A percentile compares a stretch with the other conserved stretches of the same genome.
Conservation (phyloP, 2,113 vertebrate species). For the Aphyosemion australe region DNA sequence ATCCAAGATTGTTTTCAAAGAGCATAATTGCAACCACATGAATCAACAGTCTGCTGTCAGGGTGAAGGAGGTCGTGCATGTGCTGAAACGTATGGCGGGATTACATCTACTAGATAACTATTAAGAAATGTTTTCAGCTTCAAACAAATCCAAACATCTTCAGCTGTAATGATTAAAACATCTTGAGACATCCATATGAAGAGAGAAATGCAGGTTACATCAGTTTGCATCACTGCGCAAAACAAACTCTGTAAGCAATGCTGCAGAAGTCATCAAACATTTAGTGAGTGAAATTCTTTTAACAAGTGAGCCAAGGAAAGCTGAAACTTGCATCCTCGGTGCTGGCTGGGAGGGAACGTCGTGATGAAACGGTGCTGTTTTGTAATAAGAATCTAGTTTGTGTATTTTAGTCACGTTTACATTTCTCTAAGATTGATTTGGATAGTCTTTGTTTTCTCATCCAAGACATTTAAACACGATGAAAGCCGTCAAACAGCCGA, state of each 20-base stretch:
- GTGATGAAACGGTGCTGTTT: not conserved
- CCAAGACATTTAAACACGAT: conserved; percentile 49
- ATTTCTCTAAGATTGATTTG: conserved; percentile 40
- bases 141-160: too few species aligned
- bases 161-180: not conserved
- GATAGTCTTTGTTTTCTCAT: conserved; percentile 33
- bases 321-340: not conserved
- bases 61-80: conserved; percentile 34
- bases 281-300: conserved; percentile 4
- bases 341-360: not conserved
- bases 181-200: not conserved
- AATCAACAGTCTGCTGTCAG: conserved; percentile 55
- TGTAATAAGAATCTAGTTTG: conserved; percentile 33
- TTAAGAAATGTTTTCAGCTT: too few species aligned
- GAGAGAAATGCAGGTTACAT: not conserved
- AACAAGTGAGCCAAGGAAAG: not conserved
- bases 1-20: conserved; percentile 66
- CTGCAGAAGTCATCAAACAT: conserved; percentile 5
- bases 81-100: not conserved
- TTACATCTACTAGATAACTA: not conserved
- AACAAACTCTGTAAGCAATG: not conserved
- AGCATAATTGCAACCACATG: conserved; percentile 73
- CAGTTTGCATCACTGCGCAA: not conserved
- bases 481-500: conserved; percentile 32
- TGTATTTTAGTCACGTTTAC: conserved; percentile 43